Conservation (phyloP, 1,140 invertebrate species). For the Bombus pyrosoma region DNA sequence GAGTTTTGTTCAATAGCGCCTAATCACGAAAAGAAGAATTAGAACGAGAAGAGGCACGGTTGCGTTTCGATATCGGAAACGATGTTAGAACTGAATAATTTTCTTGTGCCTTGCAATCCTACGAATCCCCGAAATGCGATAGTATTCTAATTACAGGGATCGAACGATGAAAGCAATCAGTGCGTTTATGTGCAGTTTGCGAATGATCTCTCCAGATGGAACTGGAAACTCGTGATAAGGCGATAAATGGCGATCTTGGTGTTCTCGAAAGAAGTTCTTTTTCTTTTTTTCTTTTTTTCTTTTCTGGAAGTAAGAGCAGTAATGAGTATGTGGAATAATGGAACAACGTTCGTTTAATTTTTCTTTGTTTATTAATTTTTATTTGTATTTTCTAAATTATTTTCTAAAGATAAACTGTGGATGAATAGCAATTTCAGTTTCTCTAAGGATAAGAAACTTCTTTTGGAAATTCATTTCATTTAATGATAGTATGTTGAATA, state of each 20-base stretch:
- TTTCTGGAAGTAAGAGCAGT: too few relatives aligned
- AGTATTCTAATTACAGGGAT: slow-evolving; percentile 22
- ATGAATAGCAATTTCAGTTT: not conserved
- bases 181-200: not conserved
- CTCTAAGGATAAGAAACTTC: not conserved
- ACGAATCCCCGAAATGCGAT: slow-evolving; percentile 22
- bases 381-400: not conserved
- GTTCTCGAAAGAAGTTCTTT: not conserved
- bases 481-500: too few relatives aligned
- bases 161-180: not conserved
- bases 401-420: not conserved
- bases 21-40: not conserved
- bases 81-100: slow-evolving; percentile 1
- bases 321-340: not conserved
- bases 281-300: not conserved
- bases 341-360: too few relatives aligned
- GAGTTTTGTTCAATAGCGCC: not conserved
- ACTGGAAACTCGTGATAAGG: not conserved
- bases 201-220: not conserved
- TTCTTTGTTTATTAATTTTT: not conserved
- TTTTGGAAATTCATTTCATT: not conserved
- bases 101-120: slow-evolving; percentile 13
- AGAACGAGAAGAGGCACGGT: not conserved
- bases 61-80: not conserved
- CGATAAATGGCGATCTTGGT: not conserved